These are phyloP conservation scores for Macrotus californicus DNA, from an alignment of 2,113 vertebrate genomes.

Conservation along the genomic window DNA sequence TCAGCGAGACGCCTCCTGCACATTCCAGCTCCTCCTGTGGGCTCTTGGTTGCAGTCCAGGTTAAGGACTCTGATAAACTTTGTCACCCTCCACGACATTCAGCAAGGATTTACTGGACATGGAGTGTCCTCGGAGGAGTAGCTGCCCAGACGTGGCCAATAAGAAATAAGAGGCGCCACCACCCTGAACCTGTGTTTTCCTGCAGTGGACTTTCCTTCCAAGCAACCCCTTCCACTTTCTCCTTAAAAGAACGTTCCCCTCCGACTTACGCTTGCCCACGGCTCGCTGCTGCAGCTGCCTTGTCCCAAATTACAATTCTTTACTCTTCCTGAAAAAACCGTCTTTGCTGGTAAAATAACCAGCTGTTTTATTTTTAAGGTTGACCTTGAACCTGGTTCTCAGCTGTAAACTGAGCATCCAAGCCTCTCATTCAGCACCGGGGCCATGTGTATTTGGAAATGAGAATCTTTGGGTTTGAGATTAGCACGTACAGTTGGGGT, in stretches of 20 bases:
- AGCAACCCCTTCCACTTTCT: not conserved
- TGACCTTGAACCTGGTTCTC: not conserved
- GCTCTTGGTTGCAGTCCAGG: not conserved
- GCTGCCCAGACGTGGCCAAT: not conserved
- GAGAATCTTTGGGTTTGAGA: not conserved
- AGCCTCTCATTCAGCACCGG: not conserved
- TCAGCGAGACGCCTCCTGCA: not conserved
- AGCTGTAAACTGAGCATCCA: not conserved
- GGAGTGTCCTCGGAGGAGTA: not conserved
- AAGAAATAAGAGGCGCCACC: not conserved
- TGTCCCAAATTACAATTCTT: not conserved
- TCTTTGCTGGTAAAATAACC: not conserved
- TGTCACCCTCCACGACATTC: fast-evolving
- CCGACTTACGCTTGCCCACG: not conserved
- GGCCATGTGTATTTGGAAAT: not conserved
- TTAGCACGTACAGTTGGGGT: not conserved
- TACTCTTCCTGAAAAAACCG: not conserved
- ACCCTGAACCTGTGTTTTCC: not conserved
- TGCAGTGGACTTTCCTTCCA: not conserved
- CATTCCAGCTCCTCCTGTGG: not conserved
- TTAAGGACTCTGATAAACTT: not conserved
- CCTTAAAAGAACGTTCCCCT: not conserved
- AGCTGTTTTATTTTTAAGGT: not conserved
- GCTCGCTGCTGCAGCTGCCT: not conserved
- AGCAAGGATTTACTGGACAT: not conserved